phyloP scores from a whole-genome alignment of 2,797 vertebrate genomes.

The Clarias laeviceps region DNA sequence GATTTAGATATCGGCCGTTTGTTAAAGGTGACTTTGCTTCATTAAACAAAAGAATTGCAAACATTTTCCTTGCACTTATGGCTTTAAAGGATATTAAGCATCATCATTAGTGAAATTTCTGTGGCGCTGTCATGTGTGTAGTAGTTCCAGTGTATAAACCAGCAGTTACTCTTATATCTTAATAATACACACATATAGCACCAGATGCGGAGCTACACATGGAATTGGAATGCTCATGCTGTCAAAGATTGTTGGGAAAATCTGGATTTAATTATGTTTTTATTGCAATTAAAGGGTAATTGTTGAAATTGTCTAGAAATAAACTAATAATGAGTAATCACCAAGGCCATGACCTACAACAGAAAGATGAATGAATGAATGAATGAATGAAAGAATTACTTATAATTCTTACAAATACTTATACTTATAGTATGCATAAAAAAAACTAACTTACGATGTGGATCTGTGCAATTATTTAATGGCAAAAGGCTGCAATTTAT shows the following conservation, averaged over 20 bases:
- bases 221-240: not conserved
- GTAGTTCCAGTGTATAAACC: constrained; percentile 10
- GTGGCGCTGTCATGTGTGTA: constrained; percentile 14
- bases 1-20: constrained; percentile 28
- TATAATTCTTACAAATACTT: no score
- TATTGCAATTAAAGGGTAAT: not conserved
- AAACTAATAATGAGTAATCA: not conserved
- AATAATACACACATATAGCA: not conserved
- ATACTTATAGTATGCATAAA: no score
- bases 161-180: constrained; percentile 55
- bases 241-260: not conserved
- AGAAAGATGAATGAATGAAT: not conserved
- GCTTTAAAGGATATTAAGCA: constrained; percentile 33
- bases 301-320: not conserved
- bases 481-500: no score
- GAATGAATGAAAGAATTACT: not conserved
- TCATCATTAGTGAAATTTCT: constrained; percentile 29
- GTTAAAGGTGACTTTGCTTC: constrained; percentile 45
- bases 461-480: no score
- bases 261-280: constrained; percentile 19
- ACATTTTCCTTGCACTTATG: constrained; percentile 20
- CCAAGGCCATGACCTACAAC: not conserved
- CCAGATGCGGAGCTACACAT: constrained; percentile 6
- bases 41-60: constrained; percentile 40
- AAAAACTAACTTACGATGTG: no score